Evolutionary conservation across 2,113 vertebrate genomes (phyloP).

Genomic region (Galbula dea): DNA sequence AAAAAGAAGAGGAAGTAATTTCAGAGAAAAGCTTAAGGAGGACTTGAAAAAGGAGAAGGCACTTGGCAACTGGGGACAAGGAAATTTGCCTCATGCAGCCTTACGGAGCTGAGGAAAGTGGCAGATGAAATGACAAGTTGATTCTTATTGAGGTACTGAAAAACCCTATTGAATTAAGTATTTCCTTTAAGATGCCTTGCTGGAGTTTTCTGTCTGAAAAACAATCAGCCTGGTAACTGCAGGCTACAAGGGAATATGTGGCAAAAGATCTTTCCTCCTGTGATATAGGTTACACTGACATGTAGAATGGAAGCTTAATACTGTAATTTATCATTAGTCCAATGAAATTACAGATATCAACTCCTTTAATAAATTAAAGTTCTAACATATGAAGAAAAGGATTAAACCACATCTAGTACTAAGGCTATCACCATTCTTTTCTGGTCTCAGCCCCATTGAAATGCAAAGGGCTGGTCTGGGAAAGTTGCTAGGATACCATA

Average conservation of each 20-base stretch:
- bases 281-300: background rate
- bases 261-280: constrained; percentile 13
- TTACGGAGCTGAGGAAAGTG: background rate
- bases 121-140: background rate
- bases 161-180: constrained; percentile 2
- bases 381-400: constrained; percentile 18
- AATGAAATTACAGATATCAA: constrained; percentile 37
- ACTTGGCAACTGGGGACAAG: background rate
- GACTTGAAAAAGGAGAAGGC: background rate
- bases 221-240: background rate
- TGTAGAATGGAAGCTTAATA: constrained; percentile 22
- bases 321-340: constrained; percentile 27
- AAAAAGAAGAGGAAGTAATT: background rate
- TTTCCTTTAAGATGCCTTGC: constrained; percentile 1
- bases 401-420: constrained; percentile 23
- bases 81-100: constrained; percentile 33
- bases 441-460: background rate
- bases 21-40: background rate
- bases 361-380: constrained; percentile 36
- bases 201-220: constrained; percentile 28
- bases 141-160: constrained; percentile 25
- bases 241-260: background rate
- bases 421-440: background rate
- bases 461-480: background rate
- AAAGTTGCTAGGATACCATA: constrained; percentile 60